These are phyloP conservation scores for Cryptoblepharus egeriae DNA, from an alignment of 2,797 vertebrate species.

Conservation along the genomic window DNA sequence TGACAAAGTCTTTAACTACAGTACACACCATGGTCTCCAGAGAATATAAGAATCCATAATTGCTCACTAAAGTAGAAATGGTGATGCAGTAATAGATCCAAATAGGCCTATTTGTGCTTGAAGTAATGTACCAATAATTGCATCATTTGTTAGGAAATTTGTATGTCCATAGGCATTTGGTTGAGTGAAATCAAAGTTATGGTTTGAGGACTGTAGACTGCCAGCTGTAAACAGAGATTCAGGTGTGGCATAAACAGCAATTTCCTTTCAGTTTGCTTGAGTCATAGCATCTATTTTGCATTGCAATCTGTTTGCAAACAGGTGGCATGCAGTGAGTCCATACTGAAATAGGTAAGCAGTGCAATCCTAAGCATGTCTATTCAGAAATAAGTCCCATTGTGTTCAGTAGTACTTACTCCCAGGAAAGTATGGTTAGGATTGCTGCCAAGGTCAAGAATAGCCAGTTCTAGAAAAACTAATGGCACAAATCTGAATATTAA, in stretches of 20 bases:
- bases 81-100: constrained; percentile 50
- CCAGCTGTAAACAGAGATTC: constrained; percentile 36
- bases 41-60: constrained; percentile 70
- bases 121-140: constrained; percentile 68
- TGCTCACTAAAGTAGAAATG: constrained; percentile 62
- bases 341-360: constrained; percentile 21
- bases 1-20: constrained; percentile 74
- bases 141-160: constrained; percentile 56
- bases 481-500: constrained; percentile 14
- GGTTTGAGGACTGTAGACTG: constrained; percentile 31
- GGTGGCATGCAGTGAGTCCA: constrained; percentile 46
- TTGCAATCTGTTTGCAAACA: constrained; percentile 10
- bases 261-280: constrained; percentile 15
- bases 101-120: constrained; percentile 54
- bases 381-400: too few relatives aligned
- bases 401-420: too few relatives aligned
- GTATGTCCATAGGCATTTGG: constrained; percentile 44
- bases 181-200: constrained; percentile 50
- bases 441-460: constrained; percentile 25
- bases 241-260: constrained; percentile 29
- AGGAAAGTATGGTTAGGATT: too few relatives aligned
- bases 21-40: constrained; percentile 61
- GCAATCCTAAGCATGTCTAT: too few relatives aligned
- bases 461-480: neutral
- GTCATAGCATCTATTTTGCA: rapidly evolving